phyloP scores from a whole-genome alignment of 2,888 invertebrate genomes.

The Steinernema hermaphroditum region DNA sequence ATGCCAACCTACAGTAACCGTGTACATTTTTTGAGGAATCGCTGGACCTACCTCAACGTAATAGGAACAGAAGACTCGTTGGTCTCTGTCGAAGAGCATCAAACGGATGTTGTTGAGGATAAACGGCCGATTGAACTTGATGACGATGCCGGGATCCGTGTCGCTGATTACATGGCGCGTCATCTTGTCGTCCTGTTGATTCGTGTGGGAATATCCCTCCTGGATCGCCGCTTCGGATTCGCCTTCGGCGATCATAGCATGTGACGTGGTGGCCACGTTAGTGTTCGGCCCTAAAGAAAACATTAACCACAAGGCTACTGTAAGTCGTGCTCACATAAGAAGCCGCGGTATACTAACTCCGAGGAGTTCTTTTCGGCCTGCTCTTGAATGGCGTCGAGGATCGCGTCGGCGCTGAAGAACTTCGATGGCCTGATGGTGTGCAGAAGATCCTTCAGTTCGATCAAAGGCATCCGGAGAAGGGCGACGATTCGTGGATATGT shows the following conservation, averaged over 20 bases:
- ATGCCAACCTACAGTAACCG: constrained; percentile 70
- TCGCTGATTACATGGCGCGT: constrained; percentile 84
- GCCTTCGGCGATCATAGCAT: constrained; percentile 82
- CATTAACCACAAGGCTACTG: no score
- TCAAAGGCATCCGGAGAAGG: constrained; percentile 79
- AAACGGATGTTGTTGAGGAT: constrained; percentile 91
- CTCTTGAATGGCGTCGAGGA: constrained; percentile 90
- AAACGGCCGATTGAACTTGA: constrained; percentile 70
- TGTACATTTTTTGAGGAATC: background rate
- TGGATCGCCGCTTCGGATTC: constrained; percentile 25
- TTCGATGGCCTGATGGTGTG: constrained; percentile 84
- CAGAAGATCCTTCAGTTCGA: constrained; percentile 83
- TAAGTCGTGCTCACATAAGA: constrained; percentile 45
- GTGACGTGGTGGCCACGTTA: constrained; percentile 82
- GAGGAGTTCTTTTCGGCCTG: constrained; percentile 79
- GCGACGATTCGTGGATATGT: constrained; percentile 49
- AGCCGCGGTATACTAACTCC: constrained; percentile 79
- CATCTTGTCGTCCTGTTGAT: constrained; percentile 82
- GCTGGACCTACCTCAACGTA: constrained; percentile 78
- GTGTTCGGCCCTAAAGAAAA: constrained; percentile 78
- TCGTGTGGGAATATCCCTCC: constrained; percentile 5
- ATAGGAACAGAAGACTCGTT: constrained; percentile 81
- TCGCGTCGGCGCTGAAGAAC: constrained; percentile 83
- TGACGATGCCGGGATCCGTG: constrained; percentile 61
- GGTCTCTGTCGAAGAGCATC: constrained; percentile 90